Conservation (phyloP, 2,113 vertebrate species). For the Danio rerio region DNA sequence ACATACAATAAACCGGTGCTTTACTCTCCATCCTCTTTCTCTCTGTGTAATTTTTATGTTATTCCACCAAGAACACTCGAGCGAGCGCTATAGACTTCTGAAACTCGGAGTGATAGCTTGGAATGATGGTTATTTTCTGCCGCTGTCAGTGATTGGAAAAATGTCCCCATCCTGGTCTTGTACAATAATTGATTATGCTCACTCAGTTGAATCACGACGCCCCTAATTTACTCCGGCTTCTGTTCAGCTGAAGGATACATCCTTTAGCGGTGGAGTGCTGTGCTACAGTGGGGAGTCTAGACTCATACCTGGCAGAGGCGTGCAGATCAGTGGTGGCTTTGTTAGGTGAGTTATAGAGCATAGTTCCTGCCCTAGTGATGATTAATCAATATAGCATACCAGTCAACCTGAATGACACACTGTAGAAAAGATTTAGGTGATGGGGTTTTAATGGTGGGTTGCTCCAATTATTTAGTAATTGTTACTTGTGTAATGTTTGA, state of each 20-base stretch:
- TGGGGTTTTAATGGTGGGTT: no score
- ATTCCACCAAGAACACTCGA: not conserved
- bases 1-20: not conserved
- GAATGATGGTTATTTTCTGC: conserved; percentile 31
- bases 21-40: not conserved
- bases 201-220: conserved; percentile 23
- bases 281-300: not conserved
- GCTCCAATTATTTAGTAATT: no score
- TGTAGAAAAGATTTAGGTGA: no score
- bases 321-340: not conserved
- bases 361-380: not conserved
- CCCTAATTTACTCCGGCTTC: not conserved
- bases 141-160: conserved; percentile 30
- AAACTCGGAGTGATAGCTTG: conserved; percentile 11
- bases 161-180: conserved; percentile 10
- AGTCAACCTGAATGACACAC: not conserved
- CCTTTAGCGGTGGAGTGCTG: not conserved
- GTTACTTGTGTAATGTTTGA: no score
- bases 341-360: not conserved
- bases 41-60: not conserved
- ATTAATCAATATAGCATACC: not conserved
- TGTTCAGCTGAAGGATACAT: conserved; percentile 20
- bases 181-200: conserved; percentile 42
- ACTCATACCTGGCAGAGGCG: not conserved
- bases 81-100: conserved; percentile 1